Evolutionary conservation across 1,140 invertebrate genomes (phyloP).

Genomic region (Drosophila aff.): DNA sequence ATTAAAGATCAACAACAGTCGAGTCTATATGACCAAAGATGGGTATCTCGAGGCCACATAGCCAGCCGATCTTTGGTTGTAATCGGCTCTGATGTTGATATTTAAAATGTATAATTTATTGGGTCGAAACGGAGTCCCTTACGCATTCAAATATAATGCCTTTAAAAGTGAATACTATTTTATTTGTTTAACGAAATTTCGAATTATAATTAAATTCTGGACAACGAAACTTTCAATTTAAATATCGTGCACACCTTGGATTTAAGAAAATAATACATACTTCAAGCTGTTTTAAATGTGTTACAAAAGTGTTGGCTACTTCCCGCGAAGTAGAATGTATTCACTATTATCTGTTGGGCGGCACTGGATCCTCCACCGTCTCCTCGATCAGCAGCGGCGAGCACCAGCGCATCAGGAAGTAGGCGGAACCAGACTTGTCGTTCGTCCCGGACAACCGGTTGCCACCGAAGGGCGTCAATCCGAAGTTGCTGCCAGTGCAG

Average conservation of each 20-base stretch:
- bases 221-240: not conserved
- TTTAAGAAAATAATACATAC: not conserved
- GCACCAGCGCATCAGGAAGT: constrained; percentile 96
- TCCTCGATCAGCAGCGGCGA: constrained; percentile 87
- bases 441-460: constrained; percentile 98
- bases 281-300: not conserved
- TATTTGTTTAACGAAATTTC: not conserved
- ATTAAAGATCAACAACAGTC: too few relatives aligned
- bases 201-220: not conserved
- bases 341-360: not conserved
- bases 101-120: too few relatives aligned
- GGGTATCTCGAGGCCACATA: too few relatives aligned
- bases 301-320: not conserved
- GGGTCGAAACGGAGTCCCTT: too few relatives aligned
- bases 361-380: constrained; percentile 16
- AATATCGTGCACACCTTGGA: not conserved
- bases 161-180: not conserved
- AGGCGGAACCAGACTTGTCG: constrained; percentile 98
- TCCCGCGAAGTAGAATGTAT: not conserved
- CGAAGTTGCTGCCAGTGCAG: constrained; percentile 98
- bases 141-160: too few relatives aligned
- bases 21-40: too few relatives aligned
- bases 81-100: too few relatives aligned
- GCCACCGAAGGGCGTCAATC: constrained; percentile 99
- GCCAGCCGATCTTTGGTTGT: too few relatives aligned